Evolutionary conservation across 2,888 invertebrate genomes (phyloP), one percentile per base, ranked within the genome.

Genomic region (Gerris lacustris): DNA sequence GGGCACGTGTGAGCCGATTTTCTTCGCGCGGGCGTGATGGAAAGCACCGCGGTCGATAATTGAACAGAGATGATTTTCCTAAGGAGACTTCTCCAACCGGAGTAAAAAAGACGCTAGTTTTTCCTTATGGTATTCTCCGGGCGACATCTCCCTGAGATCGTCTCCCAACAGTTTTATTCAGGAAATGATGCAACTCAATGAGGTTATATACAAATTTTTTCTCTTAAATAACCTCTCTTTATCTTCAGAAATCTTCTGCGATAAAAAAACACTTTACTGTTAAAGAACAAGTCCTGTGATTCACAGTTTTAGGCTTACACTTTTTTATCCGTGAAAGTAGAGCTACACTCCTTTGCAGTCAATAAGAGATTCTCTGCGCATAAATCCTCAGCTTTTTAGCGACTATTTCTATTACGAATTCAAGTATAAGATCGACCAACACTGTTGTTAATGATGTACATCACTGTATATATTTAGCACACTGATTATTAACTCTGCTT

Each of bases 1-100:
- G 55, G 55, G 55, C 55, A 55, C 55, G 55, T 55, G 55, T 55
- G 55, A 55, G 11, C 11, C 55, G 55, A 55, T 55, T 55, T 55
- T 55, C 55, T 55, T 55, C 55, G 55, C 55, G 55, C 55, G 9
- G 55, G 9, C 55, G 55, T 55, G 55, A 55, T 55, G 55, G 55
- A 55, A 55, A 55, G 55, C 55, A 31, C 5, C 55, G 15, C 55
- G 55, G 55, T 4, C 31, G 55, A 15, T 55, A 55, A 55, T 55
- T 55, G 55, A 55, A 55, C 55, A 9, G 15, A 55, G 55, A 55
- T 55, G 55, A 55, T 55, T 55, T 55, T 55, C 15, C 55, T 15
- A 11, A 55, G 9, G 15, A 55, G 55, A 55, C 9, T 55, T 11
- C 15, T 55, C 55, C 15, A 2, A 55, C 9, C 15, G 9, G 15